Base-by-base conservation (phyloP, 2,888 invertebrate species). In the Hofmannophila pseudospretella region DNA sequence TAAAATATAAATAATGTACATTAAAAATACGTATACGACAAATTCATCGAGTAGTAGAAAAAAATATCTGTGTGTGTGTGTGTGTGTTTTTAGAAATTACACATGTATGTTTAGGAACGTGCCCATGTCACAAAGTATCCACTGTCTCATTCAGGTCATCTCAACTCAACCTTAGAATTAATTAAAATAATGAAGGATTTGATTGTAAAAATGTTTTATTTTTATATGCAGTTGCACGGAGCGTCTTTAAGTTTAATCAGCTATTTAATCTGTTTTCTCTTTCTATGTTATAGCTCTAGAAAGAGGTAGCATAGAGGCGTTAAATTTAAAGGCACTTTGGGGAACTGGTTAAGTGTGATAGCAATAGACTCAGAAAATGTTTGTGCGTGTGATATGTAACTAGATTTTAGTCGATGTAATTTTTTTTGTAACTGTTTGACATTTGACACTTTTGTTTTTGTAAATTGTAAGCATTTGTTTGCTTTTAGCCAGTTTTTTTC, bases 381-480 rank as follows among this genome's bases (percentile, higher is more conserved):
- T 43, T 42, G 43, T 64, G 64, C 73, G 71, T 66, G 64, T 68
- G 61, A 67, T 71, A 59, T 43, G 31, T 47, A 46, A 26, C 26
- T 11, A 4, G 16, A 26, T 26, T 26, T 26, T n/a, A 54, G 52
- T 51, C 56, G 57, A 53, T 58, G 56, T 60, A 56, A 51, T 52
- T 52, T 42, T 51, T 53, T 44, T 53, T 44, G 42, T 51, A 47
- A 48, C 51, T 34, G 48, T 52, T 45, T 48, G 27, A 47, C 34
- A 50, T 62, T 68, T 64, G 64, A 63, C 47, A 56, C 48, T 51
- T 50, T 50, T 71, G 74, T 66, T 48, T 65, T 78, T 86, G 86
- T 86, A 81, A 86, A 85, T 86, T 86, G 86, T 86, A 86, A 86
- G 86, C 86, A 86, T 86, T 85, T 86, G 86, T 82, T 79, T 81